phyloP scores from a whole-genome alignment of 2,888 invertebrate genomes.

The Drosophila kanekoi region DNA sequence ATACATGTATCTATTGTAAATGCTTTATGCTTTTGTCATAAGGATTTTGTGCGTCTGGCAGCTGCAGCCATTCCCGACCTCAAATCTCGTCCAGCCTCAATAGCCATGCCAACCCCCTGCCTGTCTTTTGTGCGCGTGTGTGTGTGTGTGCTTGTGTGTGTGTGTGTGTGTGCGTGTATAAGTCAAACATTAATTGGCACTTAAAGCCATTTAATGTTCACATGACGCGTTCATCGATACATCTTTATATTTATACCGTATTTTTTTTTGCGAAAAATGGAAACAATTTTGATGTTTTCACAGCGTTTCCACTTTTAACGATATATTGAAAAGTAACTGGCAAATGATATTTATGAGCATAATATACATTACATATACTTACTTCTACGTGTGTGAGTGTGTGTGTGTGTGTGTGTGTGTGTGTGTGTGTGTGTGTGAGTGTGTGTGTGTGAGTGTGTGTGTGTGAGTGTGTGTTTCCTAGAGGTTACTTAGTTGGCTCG shows the following conservation, averaged over 20 bases:
- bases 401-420: not conserved
- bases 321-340: conserved; percentile 70
- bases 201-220: conserved; percentile 73
- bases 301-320: conserved; percentile 63
- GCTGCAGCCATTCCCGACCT: conserved; percentile 62
- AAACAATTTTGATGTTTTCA: conserved; percentile 77
- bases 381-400: not conserved
- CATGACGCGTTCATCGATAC: conserved; percentile 49
- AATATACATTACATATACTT: conserved; percentile 20
- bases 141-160: not conserved
- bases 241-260: conserved; percentile 6
- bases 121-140: not conserved
- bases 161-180: conserved; percentile 40
- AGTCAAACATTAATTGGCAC: conserved; percentile 77
- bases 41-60: conserved; percentile 69
- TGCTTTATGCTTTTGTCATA: conserved; percentile 62
- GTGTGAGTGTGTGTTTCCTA: not conserved
- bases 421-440: not conserved
- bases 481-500: conserved; percentile 54
- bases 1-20: conserved; percentile 50
- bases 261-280: conserved; percentile 34
- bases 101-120: conserved; percentile 1
- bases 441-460: conserved; percentile 1
- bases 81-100: conserved; percentile 26
- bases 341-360: conserved; percentile 53